These are phyloP conservation scores for Apodemia mormo DNA, from an alignment of 2,888 invertebrate species.

Conservation along the genomic window DNA sequence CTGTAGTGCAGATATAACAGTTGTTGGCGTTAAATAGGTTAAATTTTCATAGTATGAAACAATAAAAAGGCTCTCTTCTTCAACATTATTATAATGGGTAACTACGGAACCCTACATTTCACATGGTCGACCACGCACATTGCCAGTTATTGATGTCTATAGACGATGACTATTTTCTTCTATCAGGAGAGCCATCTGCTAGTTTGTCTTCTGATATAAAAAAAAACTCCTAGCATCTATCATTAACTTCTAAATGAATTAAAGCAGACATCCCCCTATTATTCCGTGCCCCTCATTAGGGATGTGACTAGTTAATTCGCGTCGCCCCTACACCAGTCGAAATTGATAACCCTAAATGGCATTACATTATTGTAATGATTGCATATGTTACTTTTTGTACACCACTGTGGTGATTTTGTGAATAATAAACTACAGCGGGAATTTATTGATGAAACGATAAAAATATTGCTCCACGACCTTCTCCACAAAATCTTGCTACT, in stretches of 20 bases:
- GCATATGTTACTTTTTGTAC: conserved; percentile 65
- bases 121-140: no score
- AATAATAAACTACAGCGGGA: conserved; percentile 33
- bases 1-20: no score
- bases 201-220: no score
- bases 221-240: not conserved
- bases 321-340: conserved; percentile 42
- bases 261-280: not conserved
- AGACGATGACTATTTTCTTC: no score
- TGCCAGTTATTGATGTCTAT: no score
- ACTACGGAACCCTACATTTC: no score
- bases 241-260: not conserved
- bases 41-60: no score
- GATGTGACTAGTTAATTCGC: conserved; percentile 72
- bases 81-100: no score
- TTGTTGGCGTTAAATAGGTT: no score
- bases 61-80: no score
- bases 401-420: conserved; percentile 46
- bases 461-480: conserved; percentile 17
- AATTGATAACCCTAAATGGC: conserved; percentile 77
- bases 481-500: no score
- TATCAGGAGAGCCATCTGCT: no score
- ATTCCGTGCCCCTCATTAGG: conserved; percentile 42
- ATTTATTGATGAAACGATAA: conserved; percentile 19
- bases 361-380: conserved; percentile 71